These are phyloP conservation scores for Nothoprocta pentlandii DNA, from an alignment of 2,113 vertebrate species.

Conservation along the genomic window DNA sequence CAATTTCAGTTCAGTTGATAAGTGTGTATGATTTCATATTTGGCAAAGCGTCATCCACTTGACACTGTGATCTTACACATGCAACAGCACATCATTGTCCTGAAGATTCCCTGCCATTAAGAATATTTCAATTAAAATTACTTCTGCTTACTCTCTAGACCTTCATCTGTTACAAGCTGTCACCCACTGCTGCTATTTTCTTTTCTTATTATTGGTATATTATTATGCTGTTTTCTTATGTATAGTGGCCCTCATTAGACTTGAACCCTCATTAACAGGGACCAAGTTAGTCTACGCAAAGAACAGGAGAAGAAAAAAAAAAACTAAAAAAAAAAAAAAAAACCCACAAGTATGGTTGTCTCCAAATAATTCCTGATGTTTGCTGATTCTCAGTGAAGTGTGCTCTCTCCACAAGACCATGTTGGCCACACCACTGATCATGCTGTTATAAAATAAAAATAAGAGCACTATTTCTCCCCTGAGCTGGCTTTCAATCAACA, in stretches of 20 bases:
- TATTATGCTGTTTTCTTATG: not conserved
- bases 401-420: not conserved
- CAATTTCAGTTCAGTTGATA: not conserved
- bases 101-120: constrained; percentile 9
- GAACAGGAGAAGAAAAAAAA: not conserved
- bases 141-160: not conserved
- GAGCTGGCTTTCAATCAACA: not conserved
- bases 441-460: not conserved
- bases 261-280: not conserved
- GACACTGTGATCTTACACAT: not conserved
- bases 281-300: not conserved
- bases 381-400: not conserved
- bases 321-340: not conserved
- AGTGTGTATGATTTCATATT: not conserved
- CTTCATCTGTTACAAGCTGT: not conserved
- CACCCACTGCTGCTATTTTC: not conserved
- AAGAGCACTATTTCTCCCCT: not conserved
- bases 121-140: constrained; percentile 25
- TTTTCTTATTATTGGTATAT: not conserved
- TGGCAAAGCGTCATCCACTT: constrained; percentile 8
- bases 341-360: not conserved
- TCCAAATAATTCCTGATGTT: not conserved
- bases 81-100: not conserved
- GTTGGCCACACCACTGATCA: not conserved
- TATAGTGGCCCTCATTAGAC: not conserved